phyloP scores from a whole-genome alignment of 1,140 invertebrate species.

The Bemisia tabaci region DNA sequence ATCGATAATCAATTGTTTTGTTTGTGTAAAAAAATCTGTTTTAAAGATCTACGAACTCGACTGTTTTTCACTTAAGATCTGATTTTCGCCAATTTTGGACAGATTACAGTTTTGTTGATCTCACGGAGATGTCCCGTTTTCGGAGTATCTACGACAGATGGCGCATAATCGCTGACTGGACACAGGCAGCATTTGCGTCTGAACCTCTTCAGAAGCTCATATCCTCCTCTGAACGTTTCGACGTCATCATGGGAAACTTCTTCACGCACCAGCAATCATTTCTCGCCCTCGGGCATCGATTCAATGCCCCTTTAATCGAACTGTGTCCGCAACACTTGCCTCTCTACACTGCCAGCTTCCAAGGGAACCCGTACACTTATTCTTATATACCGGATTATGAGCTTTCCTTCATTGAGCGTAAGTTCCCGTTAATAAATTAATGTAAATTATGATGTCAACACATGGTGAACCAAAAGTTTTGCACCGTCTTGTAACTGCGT shows the following conservation, averaged over 20 bases:
- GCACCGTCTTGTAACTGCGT: too few species aligned
- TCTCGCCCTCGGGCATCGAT: neutral
- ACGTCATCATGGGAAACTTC: neutral
- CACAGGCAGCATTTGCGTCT: neutral
- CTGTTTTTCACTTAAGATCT: neutral
- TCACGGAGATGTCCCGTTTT: neutral
- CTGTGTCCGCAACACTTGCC: neutral
- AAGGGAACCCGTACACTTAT: neutral
- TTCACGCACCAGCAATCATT: neutral
- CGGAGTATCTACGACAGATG: too few species aligned
- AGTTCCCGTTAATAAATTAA: too few species aligned
- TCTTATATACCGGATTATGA: neutral
- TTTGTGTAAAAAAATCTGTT: too few species aligned
- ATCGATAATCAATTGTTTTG: too few species aligned
- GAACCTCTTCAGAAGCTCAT: neutral
- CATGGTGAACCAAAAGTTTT: too few species aligned
- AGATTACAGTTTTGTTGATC: neutral
- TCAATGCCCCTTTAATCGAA: neutral
- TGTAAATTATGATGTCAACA: too few species aligned
- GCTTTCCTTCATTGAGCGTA: neutral
- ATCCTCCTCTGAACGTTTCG: neutral
- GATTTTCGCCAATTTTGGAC: neutral
- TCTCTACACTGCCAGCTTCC: neutral
- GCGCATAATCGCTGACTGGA: neutral
- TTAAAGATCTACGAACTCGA: too few species aligned